phyloP scores from a whole-genome alignment of 1,140 invertebrate genomes.

The Plutomurus gul region DNA sequence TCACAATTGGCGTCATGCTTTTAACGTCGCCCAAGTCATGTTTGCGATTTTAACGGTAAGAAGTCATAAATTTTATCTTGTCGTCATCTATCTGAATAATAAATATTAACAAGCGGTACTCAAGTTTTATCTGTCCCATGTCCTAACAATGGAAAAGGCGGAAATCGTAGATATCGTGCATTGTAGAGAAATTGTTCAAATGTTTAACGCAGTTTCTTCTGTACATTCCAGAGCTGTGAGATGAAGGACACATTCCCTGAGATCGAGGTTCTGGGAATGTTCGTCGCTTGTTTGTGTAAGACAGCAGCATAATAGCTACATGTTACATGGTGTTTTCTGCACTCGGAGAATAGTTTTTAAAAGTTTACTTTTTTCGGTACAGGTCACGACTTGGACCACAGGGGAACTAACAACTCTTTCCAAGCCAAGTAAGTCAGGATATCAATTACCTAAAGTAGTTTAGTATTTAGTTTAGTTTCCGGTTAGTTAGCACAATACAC shows the following conservation, averaged over 20 bases:
- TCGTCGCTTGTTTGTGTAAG: conserved; percentile 56
- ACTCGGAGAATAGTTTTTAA: too few species aligned
- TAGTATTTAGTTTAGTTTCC: neutral
- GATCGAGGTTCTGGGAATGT: conserved; percentile 56
- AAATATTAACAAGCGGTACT: too few species aligned
- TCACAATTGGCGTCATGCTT: conserved; percentile 59
- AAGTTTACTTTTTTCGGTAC: neutral
- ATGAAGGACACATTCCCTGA: conserved; percentile 57
- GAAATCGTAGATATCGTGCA: too few species aligned
- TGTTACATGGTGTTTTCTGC: neutral
- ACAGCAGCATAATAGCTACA: neutral
- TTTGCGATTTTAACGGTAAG: conserved; percentile 61
- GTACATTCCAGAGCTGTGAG: conserved; percentile 56
- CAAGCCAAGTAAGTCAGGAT: conserved; percentile 57
- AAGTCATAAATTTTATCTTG: neutral
- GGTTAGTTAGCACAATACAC: too few species aligned
- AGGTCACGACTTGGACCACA: conserved; percentile 56
- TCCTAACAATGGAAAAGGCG: too few species aligned
- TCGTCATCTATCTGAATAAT: too few species aligned
- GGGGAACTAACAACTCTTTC: conserved; percentile 62
- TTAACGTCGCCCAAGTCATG: conserved; percentile 65
- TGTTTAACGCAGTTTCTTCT: too few species aligned
- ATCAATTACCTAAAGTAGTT: neutral
- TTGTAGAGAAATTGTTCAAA: neutral
- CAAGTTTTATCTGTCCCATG: too few species aligned